Conservation (phyloP, 2,113 vertebrate species). For the Eurypyga helias region DNA sequence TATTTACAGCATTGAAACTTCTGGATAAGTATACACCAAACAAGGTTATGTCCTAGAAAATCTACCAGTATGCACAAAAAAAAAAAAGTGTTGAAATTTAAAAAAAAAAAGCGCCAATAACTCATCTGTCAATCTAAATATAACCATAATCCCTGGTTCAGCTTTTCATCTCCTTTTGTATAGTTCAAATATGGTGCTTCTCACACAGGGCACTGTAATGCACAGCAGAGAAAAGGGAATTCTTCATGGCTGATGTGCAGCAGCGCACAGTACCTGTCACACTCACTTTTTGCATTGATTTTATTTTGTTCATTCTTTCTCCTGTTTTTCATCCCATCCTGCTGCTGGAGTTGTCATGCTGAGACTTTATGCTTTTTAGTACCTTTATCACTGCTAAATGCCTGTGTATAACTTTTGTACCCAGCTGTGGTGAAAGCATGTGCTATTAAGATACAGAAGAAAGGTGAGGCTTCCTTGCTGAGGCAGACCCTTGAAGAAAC, state of each 20-base stretch:
- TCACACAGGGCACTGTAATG: rapidly evolving
- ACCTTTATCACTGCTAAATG: neutral
- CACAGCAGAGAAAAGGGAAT: neutral
- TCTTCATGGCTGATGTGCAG: neutral
- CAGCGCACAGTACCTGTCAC: neutral
- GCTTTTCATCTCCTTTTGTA: neutral
- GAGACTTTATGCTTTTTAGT: neutral
- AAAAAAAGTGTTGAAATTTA: neutral
- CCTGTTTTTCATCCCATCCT: neutral
- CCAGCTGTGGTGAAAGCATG: constrained; percentile 14
- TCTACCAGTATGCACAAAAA: neutral
- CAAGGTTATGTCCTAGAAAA: neutral
- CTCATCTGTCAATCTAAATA: neutral
- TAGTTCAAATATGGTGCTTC: neutral
- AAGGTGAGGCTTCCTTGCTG: neutral
- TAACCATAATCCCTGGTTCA: neutral
- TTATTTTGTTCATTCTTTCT: neutral
- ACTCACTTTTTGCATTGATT: neutral
- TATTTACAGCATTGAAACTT: neutral
- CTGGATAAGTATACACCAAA: neutral
- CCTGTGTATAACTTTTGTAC: neutral
- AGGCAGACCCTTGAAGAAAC: neutral
- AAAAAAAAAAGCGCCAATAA: neutral
- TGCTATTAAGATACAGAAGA: neutral
- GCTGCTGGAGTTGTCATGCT: neutral